A percentile compares a stretch with the other conserved stretches of the same genome.
phyloP scores from a whole-genome alignment of 2,797 vertebrate species.

The Propithecus deckenii region DNA sequence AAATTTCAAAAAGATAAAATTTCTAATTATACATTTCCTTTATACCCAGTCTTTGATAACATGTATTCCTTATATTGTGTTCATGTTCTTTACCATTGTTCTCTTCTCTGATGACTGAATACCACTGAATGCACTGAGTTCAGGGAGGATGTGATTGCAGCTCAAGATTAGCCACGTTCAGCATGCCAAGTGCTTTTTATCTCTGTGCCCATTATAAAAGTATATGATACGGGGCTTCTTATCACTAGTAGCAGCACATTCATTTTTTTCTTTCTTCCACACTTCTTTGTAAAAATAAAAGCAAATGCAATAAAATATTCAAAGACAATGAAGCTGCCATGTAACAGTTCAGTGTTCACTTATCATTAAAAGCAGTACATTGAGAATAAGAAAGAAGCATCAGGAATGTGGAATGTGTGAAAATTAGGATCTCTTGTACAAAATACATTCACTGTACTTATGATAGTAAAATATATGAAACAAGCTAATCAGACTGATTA shows the following conservation, averaged over 20 bases:
- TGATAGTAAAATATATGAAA: background rate
- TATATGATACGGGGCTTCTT: background rate
- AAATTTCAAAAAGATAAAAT: slow-evolving; percentile 43
- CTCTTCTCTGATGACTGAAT: slow-evolving; percentile 1
- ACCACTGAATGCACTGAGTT: background rate
- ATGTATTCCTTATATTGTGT: background rate
- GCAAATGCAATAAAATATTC: slow-evolving; percentile 38
- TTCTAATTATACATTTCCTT: slow-evolving; percentile 45
- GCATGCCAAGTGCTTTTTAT: background rate
- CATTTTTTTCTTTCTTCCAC: background rate
- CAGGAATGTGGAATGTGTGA: background rate
- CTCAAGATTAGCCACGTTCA: background rate
- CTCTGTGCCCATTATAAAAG: slow-evolving; percentile 10
- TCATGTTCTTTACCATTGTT: background rate
- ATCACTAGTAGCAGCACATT: background rate
- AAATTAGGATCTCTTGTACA: background rate
- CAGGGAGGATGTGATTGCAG: background rate
- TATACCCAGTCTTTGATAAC: background rate
- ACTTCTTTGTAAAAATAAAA: slow-evolving; percentile 38
- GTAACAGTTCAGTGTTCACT: slow-evolving; percentile 22
- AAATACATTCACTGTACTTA: background rate
- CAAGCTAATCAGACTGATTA: background rate
- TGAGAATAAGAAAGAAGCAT: slow-evolving; percentile 12
- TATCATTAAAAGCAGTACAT: background rate
- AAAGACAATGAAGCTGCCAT: slow-evolving; percentile 26